Evolutionary conservation across 1,140 invertebrate species (phyloP).

Genomic region (Drosophila prosaltans): DNA sequence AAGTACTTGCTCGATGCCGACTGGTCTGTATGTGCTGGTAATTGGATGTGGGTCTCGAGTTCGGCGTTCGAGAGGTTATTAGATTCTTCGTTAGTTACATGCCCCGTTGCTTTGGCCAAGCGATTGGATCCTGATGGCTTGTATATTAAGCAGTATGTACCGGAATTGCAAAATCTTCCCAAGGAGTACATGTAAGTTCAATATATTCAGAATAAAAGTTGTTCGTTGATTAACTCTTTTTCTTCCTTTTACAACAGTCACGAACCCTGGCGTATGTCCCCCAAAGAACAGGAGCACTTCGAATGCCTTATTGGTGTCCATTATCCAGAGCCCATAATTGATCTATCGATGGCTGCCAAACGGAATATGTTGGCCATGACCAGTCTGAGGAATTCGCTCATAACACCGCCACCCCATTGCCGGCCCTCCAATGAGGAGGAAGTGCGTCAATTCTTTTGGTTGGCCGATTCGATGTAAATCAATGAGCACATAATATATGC

Average conservation of each 20-base stretch:
- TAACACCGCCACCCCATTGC: constrained; percentile 85
- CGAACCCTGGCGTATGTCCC: constrained; percentile 90
- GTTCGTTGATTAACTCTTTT: background rate
- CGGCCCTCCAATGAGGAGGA: constrained; percentile 86
- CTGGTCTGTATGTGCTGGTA: constrained; percentile 90
- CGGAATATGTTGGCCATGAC: constrained; percentile 85
- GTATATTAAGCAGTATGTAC: constrained; percentile 89
- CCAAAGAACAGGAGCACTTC: constrained; percentile 87
- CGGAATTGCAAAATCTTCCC: constrained; percentile 87
- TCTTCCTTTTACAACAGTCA: constrained; percentile 78
- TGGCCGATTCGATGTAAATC: constrained; percentile 69
- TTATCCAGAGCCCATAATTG: constrained; percentile 88
- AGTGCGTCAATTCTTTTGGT: constrained; percentile 86
- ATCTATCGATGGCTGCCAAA: constrained; percentile 85
- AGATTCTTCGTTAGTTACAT: constrained; percentile 87
- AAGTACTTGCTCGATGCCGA: constrained; percentile 89
- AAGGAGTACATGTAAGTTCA: constrained; percentile 86
- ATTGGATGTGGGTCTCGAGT: constrained; percentile 92
- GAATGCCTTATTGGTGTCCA: constrained; percentile 89
- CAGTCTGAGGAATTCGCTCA: constrained; percentile 80
- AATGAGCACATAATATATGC: background rate
- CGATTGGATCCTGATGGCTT: constrained; percentile 88
- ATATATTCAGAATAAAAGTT: background rate
- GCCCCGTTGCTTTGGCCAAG: constrained; percentile 87
- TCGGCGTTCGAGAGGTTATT: constrained; percentile 88